Base-by-base conservation (phyloP, 1,140 invertebrate genomes). In the Solenopsis fugax region DNA sequence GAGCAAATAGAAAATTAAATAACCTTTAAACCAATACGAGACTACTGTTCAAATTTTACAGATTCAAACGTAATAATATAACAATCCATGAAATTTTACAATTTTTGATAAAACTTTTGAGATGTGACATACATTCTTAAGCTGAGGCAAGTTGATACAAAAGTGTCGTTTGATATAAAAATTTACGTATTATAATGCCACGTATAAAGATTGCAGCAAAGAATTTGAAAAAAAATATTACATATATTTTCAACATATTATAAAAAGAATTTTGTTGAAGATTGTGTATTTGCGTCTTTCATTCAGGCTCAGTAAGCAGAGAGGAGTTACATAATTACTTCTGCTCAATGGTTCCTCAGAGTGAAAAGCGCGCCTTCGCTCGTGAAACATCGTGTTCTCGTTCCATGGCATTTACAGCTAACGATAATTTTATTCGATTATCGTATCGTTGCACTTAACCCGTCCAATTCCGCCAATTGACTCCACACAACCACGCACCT, bases 381-480 rank as follows among this genome's bases (percentile, higher is more conserved):
- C 64, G 65, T 18, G 88, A 67, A 86, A 89, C 71, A 75, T 73
- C 56, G 41, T 41, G 54, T 60, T 84, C 69, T n/a, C 56, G 67
- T 84, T 84, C 52, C 80, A 4, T n/a, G 76, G 54, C 85, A 60
- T 54, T 65, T 87, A 69, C 64, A 81, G 60, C 58, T 88, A 88
- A 71, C 77, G 87, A 85, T 80, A 86, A 88, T 65, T 88, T 92
- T 91, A 94, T 93, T 93, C 87, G 91, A 93, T 94, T 94, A 94
- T 92, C 87, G 88, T 88, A 91, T 85, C 78, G 88, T 86, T 90
- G 91, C 91, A 92, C 88, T 93, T 94, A 92, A 94, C 92, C 93
- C 92, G 89, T 92, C 89, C 91, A 93, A 94, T 94, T 94, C 87
- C 88, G 84, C 90, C 93, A 94, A 93, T 94, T 94, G 93, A 93